Base-by-base conservation (phyloP, 2,888 invertebrate genomes). In the Drosophila subsilvestris region DNA sequence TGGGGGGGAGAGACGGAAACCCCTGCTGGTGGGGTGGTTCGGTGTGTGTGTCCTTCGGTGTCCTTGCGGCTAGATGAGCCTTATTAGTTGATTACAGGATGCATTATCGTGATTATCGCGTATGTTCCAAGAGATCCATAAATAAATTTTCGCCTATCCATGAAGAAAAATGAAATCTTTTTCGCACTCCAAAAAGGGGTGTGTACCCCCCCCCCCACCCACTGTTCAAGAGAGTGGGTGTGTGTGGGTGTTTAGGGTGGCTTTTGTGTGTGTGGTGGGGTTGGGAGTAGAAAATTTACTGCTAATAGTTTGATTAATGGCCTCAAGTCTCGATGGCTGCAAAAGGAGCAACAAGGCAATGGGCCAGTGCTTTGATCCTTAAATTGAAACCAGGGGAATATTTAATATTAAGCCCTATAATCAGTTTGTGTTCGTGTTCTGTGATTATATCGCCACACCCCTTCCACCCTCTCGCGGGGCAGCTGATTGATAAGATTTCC, bases 21-120 rank as follows among this genome's bases (percentile, higher is more conserved):
- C 83, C 45, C 49, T 51, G 63, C 25, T 6, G 25, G 6, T 14
- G 48, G 14, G 32, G 44, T 60, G 1, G 17, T 29, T 18, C 29
- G 56, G 22, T 49, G 14, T 45, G 56, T 25, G 57, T 20, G 50
- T 66, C 45, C 12, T 29, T 37, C 56, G 76, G 74, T 80, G 79
- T 79, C 49, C 74, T 69, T 74, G 74, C 58, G 76, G 70, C 74
- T 74, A 79, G 86, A 89, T 86, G 88, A 87, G 89, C 90, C 91
- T 92, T 92, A 92, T 92, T 92, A 92, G 92, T 92, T 92, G 92
- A 92, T 92, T 92, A 92, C 92, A 92, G 92, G 91, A 92, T 92
- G 89, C 91, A 92, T 92, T 92, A 92, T 92, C 91, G 89, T 92
- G 92, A 92, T 92, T 92, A 92, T 92, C 90, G 90, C 89, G 90